phyloP scores from a whole-genome alignment of 2,113 vertebrate species.

The Passer montanus region DNA sequence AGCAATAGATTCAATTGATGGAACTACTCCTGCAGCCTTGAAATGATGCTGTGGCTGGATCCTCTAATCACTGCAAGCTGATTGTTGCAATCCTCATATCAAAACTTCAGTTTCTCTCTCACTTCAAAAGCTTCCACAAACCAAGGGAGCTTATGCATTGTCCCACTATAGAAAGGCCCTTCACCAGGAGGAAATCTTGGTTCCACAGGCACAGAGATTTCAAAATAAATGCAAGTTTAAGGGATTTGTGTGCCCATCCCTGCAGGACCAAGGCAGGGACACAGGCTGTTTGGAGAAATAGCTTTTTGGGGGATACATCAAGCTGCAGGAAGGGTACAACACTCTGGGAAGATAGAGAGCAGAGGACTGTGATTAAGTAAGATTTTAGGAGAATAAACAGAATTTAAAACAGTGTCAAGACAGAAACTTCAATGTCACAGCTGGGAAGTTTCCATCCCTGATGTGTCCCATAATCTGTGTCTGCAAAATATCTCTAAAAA shows the following conservation, averaged over 20 bases:
- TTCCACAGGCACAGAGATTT: background rate
- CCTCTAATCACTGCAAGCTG: background rate
- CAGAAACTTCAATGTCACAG: background rate
- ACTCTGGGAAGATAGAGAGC: background rate
- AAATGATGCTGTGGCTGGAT: background rate
- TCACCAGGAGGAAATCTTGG: background rate
- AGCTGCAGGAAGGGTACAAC: background rate
- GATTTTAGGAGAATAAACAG: background rate
- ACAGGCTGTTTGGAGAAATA: background rate
- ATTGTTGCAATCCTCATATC: background rate
- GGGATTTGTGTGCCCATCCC: background rate
- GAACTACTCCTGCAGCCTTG: background rate
- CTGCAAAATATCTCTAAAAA: background rate
- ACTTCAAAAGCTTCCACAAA: background rate
- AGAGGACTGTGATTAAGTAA: background rate
- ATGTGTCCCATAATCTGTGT: background rate
- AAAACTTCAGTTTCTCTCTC: background rate
- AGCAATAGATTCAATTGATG: background rate
- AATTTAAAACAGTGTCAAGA: background rate
- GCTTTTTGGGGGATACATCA: background rate
- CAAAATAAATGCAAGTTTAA: background rate
- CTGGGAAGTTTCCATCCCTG: background rate
- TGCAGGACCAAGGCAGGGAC: fast-evolving
- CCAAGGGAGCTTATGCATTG: background rate
- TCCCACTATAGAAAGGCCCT: background rate